These are phyloP conservation scores for Penaeus vannamei DNA, from an alignment of 1,140 invertebrate genomes.

Conservation along the genomic window DNA sequence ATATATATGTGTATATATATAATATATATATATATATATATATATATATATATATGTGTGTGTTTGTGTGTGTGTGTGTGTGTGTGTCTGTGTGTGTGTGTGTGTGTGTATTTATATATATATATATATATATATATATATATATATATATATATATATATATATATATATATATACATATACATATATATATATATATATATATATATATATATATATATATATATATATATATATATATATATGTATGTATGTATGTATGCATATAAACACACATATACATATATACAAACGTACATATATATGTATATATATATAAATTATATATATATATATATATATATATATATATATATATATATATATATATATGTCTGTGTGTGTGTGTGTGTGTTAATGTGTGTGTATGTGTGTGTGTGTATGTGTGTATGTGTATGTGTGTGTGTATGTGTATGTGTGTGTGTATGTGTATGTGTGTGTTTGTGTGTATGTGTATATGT, in stretches of 20 bases:
- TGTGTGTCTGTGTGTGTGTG: slow-evolving; percentile 5
- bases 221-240: slow-evolving; percentile 36
- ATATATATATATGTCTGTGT: too few species aligned
- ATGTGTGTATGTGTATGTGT: too few species aligned
- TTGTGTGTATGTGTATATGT: too few species aligned
- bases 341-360: slow-evolving; percentile 38
- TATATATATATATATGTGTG: too few species aligned
- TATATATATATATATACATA: slow-evolving; percentile 3
- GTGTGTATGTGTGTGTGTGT: too few species aligned
- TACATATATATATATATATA: neutral
- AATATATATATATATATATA: slow-evolving; percentile 16
- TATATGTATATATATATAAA: neutral
- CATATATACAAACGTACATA: too few species aligned
- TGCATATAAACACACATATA: slow-evolving; percentile 15
- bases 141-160: neutral
- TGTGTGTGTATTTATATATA: slow-evolving; percentile 8
- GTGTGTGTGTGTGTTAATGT: too few species aligned
- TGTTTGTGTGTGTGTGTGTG: too few species aligned
- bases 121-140: slow-evolving; percentile 16
- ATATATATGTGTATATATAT: neutral
- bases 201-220: slow-evolving; percentile 39
- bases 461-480: too few species aligned
- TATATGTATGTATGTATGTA: slow-evolving; percentile 26
- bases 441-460: too few species aligned
- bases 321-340: slow-evolving; percentile 16